Evolutionary conservation across 1,140 invertebrate genomes (phyloP), one percentile per base, ranked within the genome.

Genomic region (Caenorhabditis briggsae): DNA sequence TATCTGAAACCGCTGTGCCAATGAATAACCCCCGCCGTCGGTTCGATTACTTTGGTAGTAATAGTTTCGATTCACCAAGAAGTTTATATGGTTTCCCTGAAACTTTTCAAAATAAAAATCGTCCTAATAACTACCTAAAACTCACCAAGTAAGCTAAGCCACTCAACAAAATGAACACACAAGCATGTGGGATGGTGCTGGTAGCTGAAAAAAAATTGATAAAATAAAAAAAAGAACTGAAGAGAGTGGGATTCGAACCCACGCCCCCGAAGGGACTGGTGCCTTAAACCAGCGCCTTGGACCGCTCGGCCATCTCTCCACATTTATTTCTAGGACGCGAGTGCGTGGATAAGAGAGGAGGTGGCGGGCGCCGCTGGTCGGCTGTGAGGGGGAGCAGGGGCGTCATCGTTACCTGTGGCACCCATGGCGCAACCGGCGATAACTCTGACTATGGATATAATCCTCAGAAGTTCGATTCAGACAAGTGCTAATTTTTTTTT

Each of bases 281-380:
- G 96, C 96, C 96, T 97, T 96, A 97, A 97, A 97, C 96, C 96
- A 97, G 96, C 96, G 96, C 96, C 96, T 97, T 97, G 97, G 96
- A 97, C 96, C 96, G 95, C 96, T 97, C 96, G 96, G 96, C 96
- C 96, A 97, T 96, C 96, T 96, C 96, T 70, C 64, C 64, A 46
- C 64, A 5, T 18, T 18, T 5, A 0, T 0, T 11, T 18, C 12
- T 7, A 0, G 14, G 6, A 23, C 70, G 41, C 5, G 64, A 70
- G 64, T 5, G 18, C 33, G 12, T 50, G 23, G 6, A 46, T 11
- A 70, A 25, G 64, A 3, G 0, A 23, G 33, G 3, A 3, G 33
- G 33, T 33, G 33, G 33, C 3, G 33, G 33, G 33, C 33, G 33
- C 33, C 33, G 33, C 1, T 33, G 33, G 33, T 2, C 33, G 33